These are phyloP conservation scores for Neomorphus geoffroyi DNA, from an alignment of 2,797 vertebrate genomes.

Conservation along the genomic window DNA sequence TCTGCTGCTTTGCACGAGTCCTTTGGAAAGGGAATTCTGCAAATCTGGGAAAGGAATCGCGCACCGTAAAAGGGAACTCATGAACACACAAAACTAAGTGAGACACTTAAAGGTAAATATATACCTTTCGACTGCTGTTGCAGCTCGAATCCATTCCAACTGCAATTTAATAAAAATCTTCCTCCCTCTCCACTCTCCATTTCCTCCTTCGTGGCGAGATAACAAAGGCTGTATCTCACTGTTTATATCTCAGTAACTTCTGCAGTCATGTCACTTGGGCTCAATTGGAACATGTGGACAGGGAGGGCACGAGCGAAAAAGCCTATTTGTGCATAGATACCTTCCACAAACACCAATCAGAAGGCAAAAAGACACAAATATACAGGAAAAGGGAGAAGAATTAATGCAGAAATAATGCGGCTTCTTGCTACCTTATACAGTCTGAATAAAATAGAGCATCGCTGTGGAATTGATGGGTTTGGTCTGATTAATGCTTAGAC, in stretches of 20 bases:
- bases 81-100: background rate
- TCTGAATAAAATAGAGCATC: background rate
- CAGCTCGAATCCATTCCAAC: background rate
- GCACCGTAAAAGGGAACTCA: background rate
- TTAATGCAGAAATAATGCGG: background rate
- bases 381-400: constrained; percentile 8
- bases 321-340: background rate
- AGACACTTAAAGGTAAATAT: constrained; percentile 10
- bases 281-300: background rate
- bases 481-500: background rate
- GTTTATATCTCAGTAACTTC: constrained; percentile 8
- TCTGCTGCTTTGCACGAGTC: background rate
- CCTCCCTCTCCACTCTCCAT: background rate
- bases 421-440: background rate
- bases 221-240: constrained; percentile 8
- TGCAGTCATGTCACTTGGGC: background rate
- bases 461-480: background rate
- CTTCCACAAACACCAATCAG: background rate
- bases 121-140: constrained; percentile 38
- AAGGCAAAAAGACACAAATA: background rate
- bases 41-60: constrained; percentile 20
- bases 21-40: background rate
- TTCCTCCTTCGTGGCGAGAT: constrained; percentile 16
- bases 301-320: constrained; percentile 2
- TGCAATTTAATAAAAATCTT: constrained; percentile 3